Conservation (phyloP, 2,888 invertebrate genomes). For the Napeogenes inachia region DNA sequence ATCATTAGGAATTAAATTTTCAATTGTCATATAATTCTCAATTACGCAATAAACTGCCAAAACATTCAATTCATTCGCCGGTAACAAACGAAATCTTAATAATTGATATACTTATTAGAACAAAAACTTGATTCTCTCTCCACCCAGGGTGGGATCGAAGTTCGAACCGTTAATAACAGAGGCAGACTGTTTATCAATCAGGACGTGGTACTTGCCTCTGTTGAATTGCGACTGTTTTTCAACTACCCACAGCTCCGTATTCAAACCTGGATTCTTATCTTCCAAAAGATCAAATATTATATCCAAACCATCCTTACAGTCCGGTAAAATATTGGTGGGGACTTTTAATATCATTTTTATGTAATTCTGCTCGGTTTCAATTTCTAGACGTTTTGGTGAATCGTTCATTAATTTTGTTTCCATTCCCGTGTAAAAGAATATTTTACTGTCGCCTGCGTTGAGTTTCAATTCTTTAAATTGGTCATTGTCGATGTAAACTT, state of each 20-base stretch:
- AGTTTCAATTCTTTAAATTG: constrained; percentile 13
- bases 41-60: background rate
- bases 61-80: background rate
- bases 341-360: constrained; percentile 54
- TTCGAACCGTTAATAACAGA: constrained; percentile 46
- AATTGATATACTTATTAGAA: constrained; percentile 36
- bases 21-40: too few relatives aligned
- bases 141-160: constrained; percentile 55
- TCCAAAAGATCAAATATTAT: constrained; percentile 61
- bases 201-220: constrained; percentile 51
- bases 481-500: constrained; percentile 1
- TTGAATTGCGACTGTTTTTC: constrained; percentile 44
- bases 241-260: constrained; percentile 60
- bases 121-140: constrained; percentile 54
- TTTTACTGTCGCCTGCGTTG: constrained; percentile 19
- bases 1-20: too few relatives aligned
- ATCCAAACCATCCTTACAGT: constrained; percentile 57
- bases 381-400: constrained; percentile 16
- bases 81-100: background rate
- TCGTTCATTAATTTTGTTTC: constrained; percentile 35
- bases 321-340: constrained; percentile 52
- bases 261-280: constrained; percentile 63
- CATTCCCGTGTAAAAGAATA: constrained; percentile 17
- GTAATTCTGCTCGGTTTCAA: constrained; percentile 31
- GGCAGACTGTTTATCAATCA: constrained; percentile 56